Evolutionary conservation across 2,797 vertebrate species (phyloP).

Genomic region (Muraenolepis orangiensis): DNA sequence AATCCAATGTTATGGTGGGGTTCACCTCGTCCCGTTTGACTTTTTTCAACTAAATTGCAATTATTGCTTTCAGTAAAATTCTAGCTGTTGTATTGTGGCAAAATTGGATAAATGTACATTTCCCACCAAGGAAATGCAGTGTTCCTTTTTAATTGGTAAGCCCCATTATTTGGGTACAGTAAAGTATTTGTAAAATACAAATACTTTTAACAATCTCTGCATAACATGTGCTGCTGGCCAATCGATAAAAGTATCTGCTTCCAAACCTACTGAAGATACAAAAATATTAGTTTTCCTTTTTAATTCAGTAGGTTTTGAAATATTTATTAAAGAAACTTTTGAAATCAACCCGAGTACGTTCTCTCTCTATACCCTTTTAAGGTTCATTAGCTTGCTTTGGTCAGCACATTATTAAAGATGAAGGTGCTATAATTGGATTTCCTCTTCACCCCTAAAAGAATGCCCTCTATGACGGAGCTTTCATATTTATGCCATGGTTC

Average conservation of each 20-base stretch:
- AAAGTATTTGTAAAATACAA: constrained; percentile 1
- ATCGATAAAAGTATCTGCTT: constrained; percentile 25
- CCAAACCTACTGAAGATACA: constrained; percentile 28
- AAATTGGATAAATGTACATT: neutral
- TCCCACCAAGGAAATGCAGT: neutral
- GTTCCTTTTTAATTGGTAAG: neutral
- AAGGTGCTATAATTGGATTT: neutral
- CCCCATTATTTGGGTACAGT: neutral
- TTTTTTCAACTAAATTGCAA: constrained; percentile 3
- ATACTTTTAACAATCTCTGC: constrained; percentile 6
- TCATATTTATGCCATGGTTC: neutral
- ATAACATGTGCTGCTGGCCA: constrained; percentile 17
- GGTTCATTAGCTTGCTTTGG: neutral
- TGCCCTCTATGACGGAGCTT: neutral
- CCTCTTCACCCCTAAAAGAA: neutral
- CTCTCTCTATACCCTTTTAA: constrained; percentile 20
- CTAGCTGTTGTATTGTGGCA: constrained; percentile 9
- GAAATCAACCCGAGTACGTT: constrained; percentile 8
- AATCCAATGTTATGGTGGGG: constrained; percentile 34
- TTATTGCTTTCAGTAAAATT: constrained; percentile 4
- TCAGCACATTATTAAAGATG: neutral
- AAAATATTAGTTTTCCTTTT: constrained; percentile 54
- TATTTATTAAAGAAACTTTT: constrained; percentile 68
- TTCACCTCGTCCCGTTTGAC: neutral
- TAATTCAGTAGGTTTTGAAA: constrained; percentile 47